Evolutionary conservation across 1,140 invertebrate species (phyloP).

Genomic region (Bacillus rossius): DNA sequence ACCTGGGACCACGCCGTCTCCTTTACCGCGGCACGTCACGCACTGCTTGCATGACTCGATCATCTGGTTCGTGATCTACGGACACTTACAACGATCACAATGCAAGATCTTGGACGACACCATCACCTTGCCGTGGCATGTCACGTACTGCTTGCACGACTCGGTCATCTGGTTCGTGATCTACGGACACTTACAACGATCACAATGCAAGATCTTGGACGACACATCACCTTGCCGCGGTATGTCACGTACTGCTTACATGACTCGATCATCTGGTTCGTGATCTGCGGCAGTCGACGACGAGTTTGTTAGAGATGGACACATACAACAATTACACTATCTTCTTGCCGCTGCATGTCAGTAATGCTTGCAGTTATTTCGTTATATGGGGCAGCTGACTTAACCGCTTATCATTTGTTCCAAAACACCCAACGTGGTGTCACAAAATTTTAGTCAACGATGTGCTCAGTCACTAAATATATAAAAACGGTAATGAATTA

Average conservation of each 20-base stretch:
- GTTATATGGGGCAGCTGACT: too few relatives aligned
- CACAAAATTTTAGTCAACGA: too few relatives aligned
- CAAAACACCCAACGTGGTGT: too few relatives aligned
- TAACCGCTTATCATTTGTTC: too few relatives aligned
- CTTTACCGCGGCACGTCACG: constrained; percentile 77
- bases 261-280: constrained; percentile 95
- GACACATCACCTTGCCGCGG: constrained; percentile 80
- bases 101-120: constrained; percentile 85
- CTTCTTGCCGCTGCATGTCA: constrained; percentile 77
- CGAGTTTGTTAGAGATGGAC: too few relatives aligned
- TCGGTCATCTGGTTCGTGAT: constrained; percentile 98
- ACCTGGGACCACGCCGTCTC: constrained; percentile 89
- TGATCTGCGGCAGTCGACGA: constrained; percentile 79
- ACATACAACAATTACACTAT: constrained; percentile 46
- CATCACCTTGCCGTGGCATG: constrained; percentile 74
- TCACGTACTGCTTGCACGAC: constrained; percentile 89
- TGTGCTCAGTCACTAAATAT: too few relatives aligned
- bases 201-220: constrained; percentile 63
- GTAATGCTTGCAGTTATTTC: constrained; percentile 90
- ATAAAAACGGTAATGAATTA: too few relatives aligned
- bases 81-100: constrained; percentile 26
- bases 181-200: constrained; percentile 45
- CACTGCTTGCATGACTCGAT: constrained; percentile 91
- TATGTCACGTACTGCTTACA: constrained; percentile 89
- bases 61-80: constrained; percentile 94